Conservation (phyloP, 2,888 invertebrate genomes). For the Sturmia bella region DNA sequence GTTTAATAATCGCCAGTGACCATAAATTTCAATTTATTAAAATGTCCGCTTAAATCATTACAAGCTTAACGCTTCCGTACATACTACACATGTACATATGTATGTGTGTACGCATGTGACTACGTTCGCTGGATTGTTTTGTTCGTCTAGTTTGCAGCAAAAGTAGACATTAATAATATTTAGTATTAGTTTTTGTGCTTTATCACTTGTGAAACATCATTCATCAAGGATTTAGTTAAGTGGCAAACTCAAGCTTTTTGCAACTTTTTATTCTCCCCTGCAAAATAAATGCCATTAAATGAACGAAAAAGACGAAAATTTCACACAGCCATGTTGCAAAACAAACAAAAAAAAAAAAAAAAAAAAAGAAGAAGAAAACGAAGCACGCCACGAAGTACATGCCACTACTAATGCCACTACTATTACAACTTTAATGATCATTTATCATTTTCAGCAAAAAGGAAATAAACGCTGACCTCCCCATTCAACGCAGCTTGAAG, state of each 20-base stretch:
- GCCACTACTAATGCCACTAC: constrained; percentile 34
- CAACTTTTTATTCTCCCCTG: constrained; percentile 3
- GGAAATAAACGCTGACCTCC: constrained; percentile 32
- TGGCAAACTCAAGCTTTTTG: constrained; percentile 62
- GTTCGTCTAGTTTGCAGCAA: not conserved
- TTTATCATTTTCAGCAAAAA: constrained; percentile 67
- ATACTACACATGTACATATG: not conserved
- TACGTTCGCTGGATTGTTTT: not conserved
- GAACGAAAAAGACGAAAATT: constrained; percentile 9
- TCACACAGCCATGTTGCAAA: not conserved
- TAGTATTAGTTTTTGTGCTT: constrained; percentile 68
- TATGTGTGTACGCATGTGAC: not conserved
- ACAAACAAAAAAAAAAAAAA: not conserved
- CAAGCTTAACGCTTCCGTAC: not conserved
- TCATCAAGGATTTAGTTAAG: constrained; percentile 72
- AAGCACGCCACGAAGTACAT: constrained; percentile 14
- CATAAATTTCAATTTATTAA: constrained; percentile 45
- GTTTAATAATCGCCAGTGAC: not conserved
- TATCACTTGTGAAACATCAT: constrained; percentile 70
- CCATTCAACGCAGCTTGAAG: constrained; percentile 9
- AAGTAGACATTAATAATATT: constrained; percentile 67
- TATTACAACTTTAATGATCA: constrained; percentile 65
- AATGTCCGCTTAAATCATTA: constrained; percentile 2
- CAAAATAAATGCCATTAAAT: constrained; percentile 53
- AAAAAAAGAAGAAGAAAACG: not conserved